Evolutionary conservation across 2,113 vertebrate species (phyloP), one percentile per base, ranked within the genome.

Genomic region (Cyprinodon tularosa): DNA sequence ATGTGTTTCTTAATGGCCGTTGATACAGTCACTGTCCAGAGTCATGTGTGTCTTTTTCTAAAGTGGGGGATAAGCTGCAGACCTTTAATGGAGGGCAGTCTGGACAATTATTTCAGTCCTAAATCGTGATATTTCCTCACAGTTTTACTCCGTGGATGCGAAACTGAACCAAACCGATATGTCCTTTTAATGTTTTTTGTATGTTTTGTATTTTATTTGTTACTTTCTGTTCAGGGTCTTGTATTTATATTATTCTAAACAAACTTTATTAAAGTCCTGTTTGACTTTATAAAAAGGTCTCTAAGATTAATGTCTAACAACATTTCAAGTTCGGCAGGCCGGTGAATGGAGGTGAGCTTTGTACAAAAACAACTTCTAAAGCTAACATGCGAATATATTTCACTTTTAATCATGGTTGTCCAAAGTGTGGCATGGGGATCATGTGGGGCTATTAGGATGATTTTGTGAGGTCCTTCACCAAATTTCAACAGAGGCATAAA

Each of bases 211-310:
- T 83, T 78, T 88, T 36, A 84, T 91, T 89, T 90, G 67, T 7
- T 76, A 44, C 80, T 81, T 91, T 86, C 48, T 88, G 85, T 92
- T 90, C 38, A 74, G 65, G 81, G 85, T 92, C 60, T 8, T 47
- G 88, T 90, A 90, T 92, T 91, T 91, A 89, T 92, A 91, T 86
- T 8, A 86, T 89, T 77, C 80, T 84, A 44, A 88, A 71, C 45
- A 71, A 76, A 37, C 80, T 91, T 91, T 88, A 93, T 82, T 92
- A 92, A 91, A 91, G 69, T 84, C 63, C 45, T 66, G 62, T 84
- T 84, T 89, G 60, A 76, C 81, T 88, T 89, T 82, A 76, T 63
- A 37, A 66, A 74, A 53, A 78, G 29, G 14, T 45, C 4, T 40
- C n/a, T 66, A n/a, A 47, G 29, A n/a, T 66, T 47, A 5, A 66